These are phyloP conservation scores for Automeris io DNA, from an alignment of 2,888 invertebrate species.

Conservation along the genomic window DNA sequence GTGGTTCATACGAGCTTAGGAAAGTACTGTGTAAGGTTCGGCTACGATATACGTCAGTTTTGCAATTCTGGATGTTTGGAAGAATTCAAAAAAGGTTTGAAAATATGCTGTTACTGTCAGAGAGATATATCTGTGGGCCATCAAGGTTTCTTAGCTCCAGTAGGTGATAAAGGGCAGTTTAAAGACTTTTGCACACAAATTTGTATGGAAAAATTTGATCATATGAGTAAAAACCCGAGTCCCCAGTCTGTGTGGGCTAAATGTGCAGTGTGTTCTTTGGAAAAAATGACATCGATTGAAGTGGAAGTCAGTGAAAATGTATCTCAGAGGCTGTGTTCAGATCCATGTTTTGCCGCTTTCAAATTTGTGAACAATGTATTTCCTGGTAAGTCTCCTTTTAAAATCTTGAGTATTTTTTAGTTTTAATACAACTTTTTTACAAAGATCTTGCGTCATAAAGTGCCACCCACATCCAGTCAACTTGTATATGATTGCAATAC, in stretches of 20 bases:
- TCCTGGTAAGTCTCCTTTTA: conserved; percentile 74
- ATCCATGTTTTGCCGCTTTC: conserved; percentile 95
- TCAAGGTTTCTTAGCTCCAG: conserved; percentile 90
- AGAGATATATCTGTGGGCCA: conserved; percentile 87
- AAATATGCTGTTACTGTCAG: conserved; percentile 95
- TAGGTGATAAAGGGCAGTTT: conserved; percentile 91
- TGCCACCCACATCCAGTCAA: no score
- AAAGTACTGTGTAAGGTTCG: conserved; percentile 95
- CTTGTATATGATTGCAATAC: no score
- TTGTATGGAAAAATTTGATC: conserved; percentile 87
- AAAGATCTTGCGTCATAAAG: no score
- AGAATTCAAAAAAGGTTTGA: conserved; percentile 91
- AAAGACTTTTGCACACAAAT: conserved; percentile 83
- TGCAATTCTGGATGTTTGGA: conserved; percentile 92
- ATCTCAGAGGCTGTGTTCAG: conserved; percentile 87
- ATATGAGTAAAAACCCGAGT: conserved; percentile 80
- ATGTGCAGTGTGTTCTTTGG: conserved; percentile 89
- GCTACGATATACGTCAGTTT: conserved; percentile 94
- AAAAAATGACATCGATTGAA: conserved; percentile 86
- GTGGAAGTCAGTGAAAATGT: conserved; percentile 82
- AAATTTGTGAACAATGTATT: conserved; percentile 94
- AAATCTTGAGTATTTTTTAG: no score
- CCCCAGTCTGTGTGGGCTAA: conserved; percentile 78
- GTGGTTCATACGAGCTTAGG: conserved; percentile 89
- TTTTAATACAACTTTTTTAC: no score